phyloP scores from a whole-genome alignment of 2,113 vertebrate genomes.

The Papio anubis region DNA sequence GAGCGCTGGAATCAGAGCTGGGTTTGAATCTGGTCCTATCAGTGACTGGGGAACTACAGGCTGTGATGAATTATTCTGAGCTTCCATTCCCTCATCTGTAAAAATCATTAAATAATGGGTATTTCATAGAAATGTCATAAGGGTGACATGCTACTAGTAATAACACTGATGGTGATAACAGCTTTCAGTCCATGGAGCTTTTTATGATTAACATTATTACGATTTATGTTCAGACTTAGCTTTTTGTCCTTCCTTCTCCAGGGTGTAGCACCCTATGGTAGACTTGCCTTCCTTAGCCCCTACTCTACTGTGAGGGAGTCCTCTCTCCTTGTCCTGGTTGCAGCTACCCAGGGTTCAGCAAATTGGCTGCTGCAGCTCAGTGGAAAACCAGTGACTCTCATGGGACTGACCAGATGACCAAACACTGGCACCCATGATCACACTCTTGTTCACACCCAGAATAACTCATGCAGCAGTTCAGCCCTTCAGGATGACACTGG shows the following conservation, averaged over 20 bases:
- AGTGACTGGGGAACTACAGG: background rate
- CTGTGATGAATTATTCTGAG: background rate
- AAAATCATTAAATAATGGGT: background rate
- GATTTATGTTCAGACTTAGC: background rate
- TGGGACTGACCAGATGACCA: constrained; percentile 11
- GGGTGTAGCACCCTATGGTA: background rate
- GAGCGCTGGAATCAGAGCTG: background rate
- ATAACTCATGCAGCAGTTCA: accelerated
- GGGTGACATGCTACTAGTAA: background rate
- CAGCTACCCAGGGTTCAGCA: background rate
- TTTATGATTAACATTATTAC: background rate
- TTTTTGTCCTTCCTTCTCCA: background rate
- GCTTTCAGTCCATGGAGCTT: background rate
- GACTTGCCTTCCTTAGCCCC: background rate
- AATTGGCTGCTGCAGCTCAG: background rate
- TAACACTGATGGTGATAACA: background rate
- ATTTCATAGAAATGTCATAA: constrained; percentile 9
- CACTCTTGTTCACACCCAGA: accelerated
- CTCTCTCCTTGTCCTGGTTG: background rate
- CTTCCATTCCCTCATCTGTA: background rate
- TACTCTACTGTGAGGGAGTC: background rate
- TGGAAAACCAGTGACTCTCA: background rate
- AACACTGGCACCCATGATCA: background rate
- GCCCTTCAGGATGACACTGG: background rate
- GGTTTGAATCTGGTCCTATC: background rate